Evolutionary conservation across 53 echinoderm and acorn worm species (phyloP).

Genomic region (Antedon mediterranea): DNA sequence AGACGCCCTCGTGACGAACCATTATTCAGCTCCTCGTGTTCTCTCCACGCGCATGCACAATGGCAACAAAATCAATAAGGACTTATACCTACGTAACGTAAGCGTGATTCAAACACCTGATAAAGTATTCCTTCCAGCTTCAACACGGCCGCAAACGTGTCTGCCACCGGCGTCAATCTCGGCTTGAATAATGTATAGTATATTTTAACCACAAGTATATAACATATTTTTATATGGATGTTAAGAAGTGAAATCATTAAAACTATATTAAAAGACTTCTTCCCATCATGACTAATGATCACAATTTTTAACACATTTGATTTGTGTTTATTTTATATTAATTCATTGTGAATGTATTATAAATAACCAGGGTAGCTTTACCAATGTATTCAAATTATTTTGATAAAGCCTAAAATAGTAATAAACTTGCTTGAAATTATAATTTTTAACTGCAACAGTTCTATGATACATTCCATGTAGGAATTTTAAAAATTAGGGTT

Average conservation of each 20-base stretch:
- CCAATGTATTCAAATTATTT: no score
- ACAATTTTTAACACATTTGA: no score
- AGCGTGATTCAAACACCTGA: conserved; percentile 70
- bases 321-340: no score
- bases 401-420: no score
- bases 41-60: conserved; percentile 67
- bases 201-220: not conserved
- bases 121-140: conserved; percentile 32
- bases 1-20: conserved; percentile 46
- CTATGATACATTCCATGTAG: no score
- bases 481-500: no score
- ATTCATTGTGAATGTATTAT: no score
- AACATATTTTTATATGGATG: not conserved
- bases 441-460: no score
- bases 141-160: not conserved
- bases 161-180: not conserved
- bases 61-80: conserved; percentile 75
- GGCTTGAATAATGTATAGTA: not conserved
- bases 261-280: not conserved
- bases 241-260: not conserved
- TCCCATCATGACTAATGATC: not conserved
- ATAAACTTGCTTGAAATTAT: no score
- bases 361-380: no score
- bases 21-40: conserved; percentile 58
- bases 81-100: conserved; percentile 41